A percentile compares a stretch with the other conserved stretches of the same genome.
Evolutionary conservation across 2,888 invertebrate species (phyloP).

Genomic region (Achlya flavicornis): DNA sequence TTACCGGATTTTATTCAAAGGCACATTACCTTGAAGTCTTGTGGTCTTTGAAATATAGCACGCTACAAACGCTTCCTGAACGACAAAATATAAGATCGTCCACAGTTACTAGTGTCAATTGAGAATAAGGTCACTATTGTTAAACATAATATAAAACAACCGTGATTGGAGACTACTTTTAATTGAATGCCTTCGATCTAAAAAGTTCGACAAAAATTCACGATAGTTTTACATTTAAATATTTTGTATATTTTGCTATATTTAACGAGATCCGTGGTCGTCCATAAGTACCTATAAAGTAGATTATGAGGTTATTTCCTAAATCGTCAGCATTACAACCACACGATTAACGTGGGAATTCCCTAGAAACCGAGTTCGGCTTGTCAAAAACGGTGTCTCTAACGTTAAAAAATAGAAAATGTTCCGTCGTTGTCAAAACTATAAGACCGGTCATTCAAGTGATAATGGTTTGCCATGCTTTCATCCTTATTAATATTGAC

Average conservation of each 20-base stretch:
- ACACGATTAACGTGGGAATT: not conserved
- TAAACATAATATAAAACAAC: constrained; percentile 20
- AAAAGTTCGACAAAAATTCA: too few relatives aligned
- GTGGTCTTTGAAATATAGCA: constrained; percentile 57
- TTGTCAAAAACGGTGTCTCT: constrained; percentile 27
- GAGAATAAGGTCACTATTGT: constrained; percentile 59
- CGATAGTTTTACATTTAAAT: too few relatives aligned
- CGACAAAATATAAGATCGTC: constrained; percentile 63
- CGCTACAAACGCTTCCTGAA: constrained; percentile 61
- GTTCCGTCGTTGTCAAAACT: not conserved
- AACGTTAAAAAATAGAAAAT: constrained; percentile 22
- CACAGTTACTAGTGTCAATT: constrained; percentile 57
- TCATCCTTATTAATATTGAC: too few relatives aligned
- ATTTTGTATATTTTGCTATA: too few relatives aligned
- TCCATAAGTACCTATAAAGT: not conserved
- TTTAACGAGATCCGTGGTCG: not conserved
- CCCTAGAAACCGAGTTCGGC: not conserved
- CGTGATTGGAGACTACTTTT: not conserved
- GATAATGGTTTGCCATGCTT: not conserved
- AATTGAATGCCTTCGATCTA: too few relatives aligned
- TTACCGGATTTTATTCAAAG: constrained; percentile 50
- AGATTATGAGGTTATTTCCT: constrained; percentile 2
- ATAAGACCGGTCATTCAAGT: not conserved
- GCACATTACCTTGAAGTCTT: constrained; percentile 61
- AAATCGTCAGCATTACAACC: not conserved